Conservation (phyloP, 2,888 invertebrate species). For the Colletes collaris region DNA sequence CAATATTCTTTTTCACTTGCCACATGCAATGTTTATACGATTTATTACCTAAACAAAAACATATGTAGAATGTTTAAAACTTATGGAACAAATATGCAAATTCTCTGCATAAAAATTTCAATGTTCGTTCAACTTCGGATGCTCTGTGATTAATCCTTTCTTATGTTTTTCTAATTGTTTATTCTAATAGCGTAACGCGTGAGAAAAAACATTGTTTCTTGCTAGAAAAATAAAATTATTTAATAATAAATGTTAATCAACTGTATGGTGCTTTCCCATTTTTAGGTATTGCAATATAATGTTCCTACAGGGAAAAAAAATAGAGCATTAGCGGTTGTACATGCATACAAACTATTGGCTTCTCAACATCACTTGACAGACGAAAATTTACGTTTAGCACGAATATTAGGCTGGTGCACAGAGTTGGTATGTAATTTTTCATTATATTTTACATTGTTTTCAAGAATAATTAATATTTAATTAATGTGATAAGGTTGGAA, state of each 20-base stretch:
- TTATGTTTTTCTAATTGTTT: neutral
- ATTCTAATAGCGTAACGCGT: neutral
- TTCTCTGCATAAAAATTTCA: too few species aligned
- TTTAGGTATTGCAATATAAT: slow-evolving; percentile 93
- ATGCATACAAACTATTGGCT: slow-evolving; percentile 90
- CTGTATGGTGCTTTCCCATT: neutral
- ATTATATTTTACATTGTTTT: neutral
- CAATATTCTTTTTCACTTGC: neutral
- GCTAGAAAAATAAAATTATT: neutral
- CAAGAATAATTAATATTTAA: too few species aligned
- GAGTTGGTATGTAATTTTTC: slow-evolving; percentile 90
- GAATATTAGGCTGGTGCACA: slow-evolving; percentile 96
- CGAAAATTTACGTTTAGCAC: slow-evolving; percentile 90
- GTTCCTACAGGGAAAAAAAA: slow-evolving; percentile 96
- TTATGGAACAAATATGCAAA: too few species aligned
- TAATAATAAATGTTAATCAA: neutral
- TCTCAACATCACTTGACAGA: slow-evolving; percentile 87
- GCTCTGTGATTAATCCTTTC: too few species aligned
- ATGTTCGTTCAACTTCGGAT: too few species aligned
- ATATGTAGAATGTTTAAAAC: too few species aligned
- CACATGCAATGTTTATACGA: too few species aligned
- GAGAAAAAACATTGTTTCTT: too few species aligned
- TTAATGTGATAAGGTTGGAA: too few species aligned
- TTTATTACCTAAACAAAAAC: too few species aligned
- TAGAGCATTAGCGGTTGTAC: slow-evolving; percentile 89